phyloP scores from a whole-genome alignment of 92 coral and sea anemone genomes.

The Anthopleura xanthogrammica region DNA sequence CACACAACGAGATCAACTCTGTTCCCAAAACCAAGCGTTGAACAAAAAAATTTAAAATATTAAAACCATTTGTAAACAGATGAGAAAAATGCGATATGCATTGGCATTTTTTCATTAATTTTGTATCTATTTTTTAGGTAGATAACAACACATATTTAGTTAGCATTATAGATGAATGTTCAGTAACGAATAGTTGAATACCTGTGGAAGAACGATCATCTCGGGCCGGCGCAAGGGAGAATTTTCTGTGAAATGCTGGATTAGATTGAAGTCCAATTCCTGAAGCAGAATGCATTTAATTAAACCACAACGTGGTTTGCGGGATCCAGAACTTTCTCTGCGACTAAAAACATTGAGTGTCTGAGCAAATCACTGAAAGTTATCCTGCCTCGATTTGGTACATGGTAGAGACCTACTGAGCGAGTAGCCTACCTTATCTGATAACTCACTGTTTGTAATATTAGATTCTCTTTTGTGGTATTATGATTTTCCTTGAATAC shows the following conservation, averaged over 20 bases:
- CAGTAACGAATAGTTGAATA: neutral
- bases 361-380: neutral
- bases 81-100: neutral
- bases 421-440: neutral
- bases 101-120: neutral
- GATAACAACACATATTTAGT: neutral
- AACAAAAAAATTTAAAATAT: neutral
- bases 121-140: neutral
- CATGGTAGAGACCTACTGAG: constrained; percentile 1
- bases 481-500: neutral
- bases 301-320: neutral
- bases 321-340: neutral
- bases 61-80: neutral
- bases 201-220: constrained; percentile 20
- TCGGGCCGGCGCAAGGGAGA: neutral
- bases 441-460: neutral
- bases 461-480: neutral
- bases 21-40: neutral
- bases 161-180: neutral
- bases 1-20: neutral
- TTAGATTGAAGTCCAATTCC: constrained; percentile 16
- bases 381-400: neutral
- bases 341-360: neutral
- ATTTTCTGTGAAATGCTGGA: constrained; percentile 3
- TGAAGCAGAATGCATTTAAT: constrained; percentile 20